These are phyloP conservation scores for Gymnothorax javanicus DNA, from an alignment of 2,797 vertebrate genomes.

Conservation along the genomic window DNA sequence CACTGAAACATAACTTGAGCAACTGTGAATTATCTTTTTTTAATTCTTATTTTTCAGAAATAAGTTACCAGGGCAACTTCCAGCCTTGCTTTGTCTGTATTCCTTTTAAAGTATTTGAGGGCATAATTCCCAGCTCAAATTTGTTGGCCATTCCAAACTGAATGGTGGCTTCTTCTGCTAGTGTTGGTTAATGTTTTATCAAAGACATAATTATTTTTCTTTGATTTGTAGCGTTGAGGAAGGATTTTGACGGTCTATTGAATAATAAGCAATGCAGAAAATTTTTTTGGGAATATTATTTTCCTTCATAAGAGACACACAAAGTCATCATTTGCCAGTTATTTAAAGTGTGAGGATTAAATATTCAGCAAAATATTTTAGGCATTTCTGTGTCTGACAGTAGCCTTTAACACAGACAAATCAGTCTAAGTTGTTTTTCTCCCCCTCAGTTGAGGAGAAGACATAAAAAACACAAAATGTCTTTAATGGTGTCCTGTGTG, in stretches of 20 bases:
- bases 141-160: slow-evolving; percentile 67
- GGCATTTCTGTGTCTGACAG: neutral
- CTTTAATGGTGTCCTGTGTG: slow-evolving; percentile 76
- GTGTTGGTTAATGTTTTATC: slow-evolving; percentile 39
- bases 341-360: neutral
- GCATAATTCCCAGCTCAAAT: slow-evolving; percentile 65
- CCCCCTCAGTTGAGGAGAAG: slow-evolving; percentile 46
- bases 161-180: slow-evolving; percentile 68
- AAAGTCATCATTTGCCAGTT: neutral
- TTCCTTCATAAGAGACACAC: neutral
- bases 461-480: slow-evolving; percentile 54
- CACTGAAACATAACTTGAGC: neutral
- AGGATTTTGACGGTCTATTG: neutral
- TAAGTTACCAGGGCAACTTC: slow-evolving; percentile 46
- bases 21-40: neutral
- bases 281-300: neutral
- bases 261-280: neutral
- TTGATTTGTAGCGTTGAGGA: neutral
- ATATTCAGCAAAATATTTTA: neutral
- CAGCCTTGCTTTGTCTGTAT: slow-evolving; percentile 54
- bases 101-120: slow-evolving; percentile 66
- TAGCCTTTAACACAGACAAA: neutral
- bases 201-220: slow-evolving; percentile 23
- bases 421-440: slow-evolving; percentile 56
- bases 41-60: slow-evolving; percentile 13